Base-by-base conservation (phyloP, 2,797 vertebrate genomes). In the Trachops cirrhosus region DNA sequence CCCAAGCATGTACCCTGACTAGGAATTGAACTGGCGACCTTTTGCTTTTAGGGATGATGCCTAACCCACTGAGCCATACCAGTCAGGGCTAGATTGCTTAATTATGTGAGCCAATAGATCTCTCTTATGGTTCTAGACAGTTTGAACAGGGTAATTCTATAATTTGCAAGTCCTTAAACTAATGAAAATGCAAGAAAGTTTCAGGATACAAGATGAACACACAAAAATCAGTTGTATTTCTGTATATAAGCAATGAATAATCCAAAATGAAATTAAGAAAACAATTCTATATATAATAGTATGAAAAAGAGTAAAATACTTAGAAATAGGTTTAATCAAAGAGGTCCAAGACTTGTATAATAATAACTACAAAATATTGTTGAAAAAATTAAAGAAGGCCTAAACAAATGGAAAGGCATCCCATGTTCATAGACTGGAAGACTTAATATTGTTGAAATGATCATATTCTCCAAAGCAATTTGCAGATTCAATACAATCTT, bases 371-470 rank as follows among this genome's bases (percentile, higher is more conserved):
- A 79, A 93, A 91, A 46, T 15, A 73, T 41, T 93, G 70, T 14
- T 83, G 70, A 90, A 86, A 83, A 93, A 90, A 77, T 82, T 86
- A 52, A 91, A 91, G 32, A 92, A 85, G 46, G 78, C 52, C 48
- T 84, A 52, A 74, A 75, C 37, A 91, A 88, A 91, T 85, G 39
- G 64, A 91, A 88, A 91, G 64, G 18, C 9, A 59, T 79, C 54
- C 75, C 21, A 64, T 67, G n/a, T 91, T 83, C 79, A 37, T 59
- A 34, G 29, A 50, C 14, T 73, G 29, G 71, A 77, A 88, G 39
- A 48, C 46, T 85, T 93, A 88, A 39, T 32, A 48, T 22, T 74
- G 12, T 68, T 92, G 74, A 91, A 64, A 32, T 84, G 64, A 62
- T 46, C 73, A 73, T 92, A 32, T 22, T 74, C 15, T 80, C 70